Conservation (phyloP, 2,888 invertebrate species). For the Aethes cnicana region DNA sequence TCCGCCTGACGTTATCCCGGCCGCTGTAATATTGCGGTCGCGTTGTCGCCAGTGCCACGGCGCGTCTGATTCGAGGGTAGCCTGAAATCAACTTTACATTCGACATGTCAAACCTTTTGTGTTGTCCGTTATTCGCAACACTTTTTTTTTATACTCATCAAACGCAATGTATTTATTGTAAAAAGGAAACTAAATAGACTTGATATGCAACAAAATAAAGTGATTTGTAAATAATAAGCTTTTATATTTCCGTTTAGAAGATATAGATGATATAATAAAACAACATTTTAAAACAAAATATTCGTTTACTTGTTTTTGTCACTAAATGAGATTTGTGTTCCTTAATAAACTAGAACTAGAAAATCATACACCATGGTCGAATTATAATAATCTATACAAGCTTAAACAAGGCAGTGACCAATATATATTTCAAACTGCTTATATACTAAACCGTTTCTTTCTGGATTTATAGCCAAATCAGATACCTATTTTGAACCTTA, state of each 20-base stretch:
- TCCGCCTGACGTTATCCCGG: constrained; percentile 54
- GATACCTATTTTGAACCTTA: too few relatives aligned
- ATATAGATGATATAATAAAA: constrained; percentile 41
- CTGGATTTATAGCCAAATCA: neutral
- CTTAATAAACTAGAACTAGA: constrained; percentile 40
- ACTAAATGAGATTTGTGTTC: constrained; percentile 59
- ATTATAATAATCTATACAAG: constrained; percentile 20
- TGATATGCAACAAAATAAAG: constrained; percentile 78
- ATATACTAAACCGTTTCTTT: neutral
- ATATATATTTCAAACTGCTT: constrained; percentile 9
- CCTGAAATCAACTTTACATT: constrained; percentile 67
- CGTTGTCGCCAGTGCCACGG: constrained; percentile 59
- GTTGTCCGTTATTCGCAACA: constrained; percentile 71
- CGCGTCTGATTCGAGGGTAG: constrained; percentile 59
- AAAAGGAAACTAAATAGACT: constrained; percentile 74
- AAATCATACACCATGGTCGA: constrained; percentile 22
- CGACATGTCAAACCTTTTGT: constrained; percentile 63
- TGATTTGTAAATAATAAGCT: constrained; percentile 71
- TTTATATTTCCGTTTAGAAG: constrained; percentile 31
- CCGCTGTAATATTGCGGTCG: too few relatives aligned
- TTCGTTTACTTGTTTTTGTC: constrained; percentile 46
- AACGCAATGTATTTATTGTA: constrained; percentile 78
- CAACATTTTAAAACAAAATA: constrained; percentile 45
- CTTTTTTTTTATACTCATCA: constrained; percentile 79
- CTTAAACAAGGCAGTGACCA: constrained; percentile 14